These are phyloP conservation scores for Macrotis lagotis DNA, from an alignment of 2,113 vertebrate genomes.

Conservation along the genomic window DNA sequence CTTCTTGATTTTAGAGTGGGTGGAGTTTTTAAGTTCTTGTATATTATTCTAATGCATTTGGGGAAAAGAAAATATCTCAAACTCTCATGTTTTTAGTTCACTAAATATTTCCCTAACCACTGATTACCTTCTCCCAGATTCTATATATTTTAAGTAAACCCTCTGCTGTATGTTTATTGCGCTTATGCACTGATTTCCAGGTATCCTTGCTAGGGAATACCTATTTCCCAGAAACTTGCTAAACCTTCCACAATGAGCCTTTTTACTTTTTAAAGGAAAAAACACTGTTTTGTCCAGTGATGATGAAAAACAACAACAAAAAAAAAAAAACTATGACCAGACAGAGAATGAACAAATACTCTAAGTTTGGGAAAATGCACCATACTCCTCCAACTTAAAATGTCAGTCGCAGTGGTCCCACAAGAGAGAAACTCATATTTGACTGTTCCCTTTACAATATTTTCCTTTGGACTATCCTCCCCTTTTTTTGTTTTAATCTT, in stretches of 20 bases:
- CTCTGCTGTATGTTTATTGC: constrained; percentile 54
- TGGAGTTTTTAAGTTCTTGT: not conserved
- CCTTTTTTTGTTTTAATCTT: constrained; percentile 41
- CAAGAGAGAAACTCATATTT: constrained; percentile 54
- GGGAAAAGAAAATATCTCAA: constrained; percentile 61
- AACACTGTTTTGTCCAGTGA: constrained; percentile 55
- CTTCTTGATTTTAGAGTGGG: constrained; percentile 22
- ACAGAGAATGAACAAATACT: constrained; percentile 11
- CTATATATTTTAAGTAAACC: constrained; percentile 60
- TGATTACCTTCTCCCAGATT: constrained; percentile 55
- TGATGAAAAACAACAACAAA: constrained; percentile 61
- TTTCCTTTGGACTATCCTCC: not conserved
- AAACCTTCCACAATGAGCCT: constrained; percentile 63
- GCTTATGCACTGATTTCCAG: constrained; percentile 60
- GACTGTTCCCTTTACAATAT: not conserved
- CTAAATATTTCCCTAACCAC: constrained; percentile 62
- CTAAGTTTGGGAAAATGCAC: constrained; percentile 68
- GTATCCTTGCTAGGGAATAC: constrained; percentile 49
- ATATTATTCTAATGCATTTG: constrained; percentile 70
- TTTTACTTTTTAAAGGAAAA: constrained; percentile 71
- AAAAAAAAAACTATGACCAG: constrained; percentile 4
- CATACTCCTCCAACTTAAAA: constrained; percentile 51
- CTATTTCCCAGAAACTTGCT: constrained; percentile 67
- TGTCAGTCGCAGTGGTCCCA: constrained; percentile 51
- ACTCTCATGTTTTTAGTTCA: constrained; percentile 44